Base-by-base conservation (phyloP, 2,888 invertebrate species). In the Saturnia pavonia region DNA sequence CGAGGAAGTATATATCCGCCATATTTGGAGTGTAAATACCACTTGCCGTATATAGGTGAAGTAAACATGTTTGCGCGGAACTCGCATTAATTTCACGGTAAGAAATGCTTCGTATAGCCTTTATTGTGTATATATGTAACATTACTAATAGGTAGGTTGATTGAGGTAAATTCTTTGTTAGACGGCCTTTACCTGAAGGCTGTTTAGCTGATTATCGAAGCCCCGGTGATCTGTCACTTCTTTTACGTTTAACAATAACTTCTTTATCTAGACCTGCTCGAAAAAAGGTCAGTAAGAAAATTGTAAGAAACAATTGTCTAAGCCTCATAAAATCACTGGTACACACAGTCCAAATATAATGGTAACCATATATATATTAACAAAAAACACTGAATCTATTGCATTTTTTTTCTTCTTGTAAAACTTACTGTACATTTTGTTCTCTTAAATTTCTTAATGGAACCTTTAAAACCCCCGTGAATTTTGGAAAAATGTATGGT, bases 1-100 rank as follows among this genome's bases (percentile, higher is more conserved):
- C 65, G 16, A 65, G 65, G 65, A 65, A 65, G 65, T 40, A 65
- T 7, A 40, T 40, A 40, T 65, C 65, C 16, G 40, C 65, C 65
- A 40, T 65, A 65, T 65, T 65, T 65, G 65, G 65, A 34, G n/a
- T 8, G 40, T 65, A 65, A 65, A 65, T 40, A 40, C 65, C 65
- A 40, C 19, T 40, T 19, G 8, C 65, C 65, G 7, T 65, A 65
- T 65, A 65, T 65, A 65, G 65, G 34, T 34, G 65, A 19, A 34
- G 65, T 65, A 65, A 65, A 65, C 65, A 65, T 65, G 65, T 65
- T 40, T 34, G 40, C 19, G 65, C 65, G 65, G 65, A 65, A 65
- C 34, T 65, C 22, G 34, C 60, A 63, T 34, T 27, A 27, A 63
- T 34, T 34, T 34, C 65, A n/a, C 34, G 34, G 34, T 40, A 65